A percentile compares a stretch with the other conserved stretches of the same genome.
Conservation (phyloP, 2,888 invertebrate species). For the Drosophila suboccidentalis region DNA sequence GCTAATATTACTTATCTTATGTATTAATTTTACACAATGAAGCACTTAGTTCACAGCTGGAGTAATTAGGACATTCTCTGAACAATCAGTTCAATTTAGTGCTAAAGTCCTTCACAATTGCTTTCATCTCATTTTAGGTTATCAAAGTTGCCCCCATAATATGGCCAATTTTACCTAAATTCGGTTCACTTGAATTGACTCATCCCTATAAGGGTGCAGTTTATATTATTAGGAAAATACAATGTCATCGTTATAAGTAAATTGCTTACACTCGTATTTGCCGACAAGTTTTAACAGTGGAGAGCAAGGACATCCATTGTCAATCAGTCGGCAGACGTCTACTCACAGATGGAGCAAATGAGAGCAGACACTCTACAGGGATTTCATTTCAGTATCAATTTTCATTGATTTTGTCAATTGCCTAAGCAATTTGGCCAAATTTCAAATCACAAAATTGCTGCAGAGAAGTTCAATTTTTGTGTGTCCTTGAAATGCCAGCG, state of each 20-base stretch:
- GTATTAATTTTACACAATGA: conserved; percentile 21
- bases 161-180: conserved; percentile 19
- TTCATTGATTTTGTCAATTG: conserved; percentile 58
- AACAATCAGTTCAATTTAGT: conserved; percentile 40
- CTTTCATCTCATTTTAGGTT: conserved; percentile 23
- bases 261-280: conserved; percentile 19
- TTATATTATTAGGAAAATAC: conserved; percentile 26
- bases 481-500: conserved; percentile 36
- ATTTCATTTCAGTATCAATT: conserved; percentile 35
- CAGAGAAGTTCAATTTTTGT: conserved; percentile 12
- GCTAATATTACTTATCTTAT: background rate
- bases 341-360: conserved; percentile 3
- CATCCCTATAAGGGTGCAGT: background rate
- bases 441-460: conserved; percentile 28
- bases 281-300: conserved; percentile 9
- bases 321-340: conserved; percentile 27
- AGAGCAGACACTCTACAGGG: conserved; percentile 26
- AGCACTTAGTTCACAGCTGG: conserved; percentile 40
- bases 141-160: conserved; percentile 25
- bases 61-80: conserved; percentile 48
- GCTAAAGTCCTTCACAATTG: conserved; percentile 41
- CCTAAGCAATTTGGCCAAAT: conserved; percentile 45
- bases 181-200: conserved; percentile 17
- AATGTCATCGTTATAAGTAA: conserved; percentile 26
- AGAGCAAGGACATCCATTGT: conserved; percentile 7